These are phyloP conservation scores for Fistularia tabacaria DNA, from an alignment of 2,797 vertebrate species.

Conservation along the genomic window DNA sequence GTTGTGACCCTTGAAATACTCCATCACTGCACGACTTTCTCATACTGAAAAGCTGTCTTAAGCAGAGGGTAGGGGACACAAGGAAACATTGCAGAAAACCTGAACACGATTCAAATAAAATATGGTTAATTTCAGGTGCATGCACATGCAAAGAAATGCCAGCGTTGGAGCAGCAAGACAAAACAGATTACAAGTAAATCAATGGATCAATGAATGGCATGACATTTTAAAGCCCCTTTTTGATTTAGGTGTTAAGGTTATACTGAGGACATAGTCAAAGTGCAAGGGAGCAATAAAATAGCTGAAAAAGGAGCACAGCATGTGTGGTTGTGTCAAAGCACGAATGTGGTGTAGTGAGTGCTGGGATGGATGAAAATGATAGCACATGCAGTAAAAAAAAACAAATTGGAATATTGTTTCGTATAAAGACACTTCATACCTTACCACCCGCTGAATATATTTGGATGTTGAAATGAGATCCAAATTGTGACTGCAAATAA, in stretches of 20 bases:
- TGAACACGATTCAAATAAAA: not conserved
- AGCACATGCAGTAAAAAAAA: constrained; percentile 25
- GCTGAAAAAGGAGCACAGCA: not conserved
- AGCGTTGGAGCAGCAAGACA: no score
- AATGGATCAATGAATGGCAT: constrained; percentile 44
- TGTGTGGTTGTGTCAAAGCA: no score
- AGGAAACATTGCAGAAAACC: not conserved
- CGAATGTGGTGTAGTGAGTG: not conserved
- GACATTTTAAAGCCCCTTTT: constrained; percentile 22
- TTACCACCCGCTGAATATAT: constrained; percentile 57
- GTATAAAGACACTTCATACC: constrained; percentile 54
- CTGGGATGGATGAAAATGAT: not conserved
- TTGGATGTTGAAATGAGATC: constrained; percentile 63
- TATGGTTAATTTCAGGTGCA: not conserved
- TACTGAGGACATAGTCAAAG: constrained; percentile 8
- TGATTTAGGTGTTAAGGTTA: constrained; percentile 30
- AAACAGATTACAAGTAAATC: constrained; percentile 28
- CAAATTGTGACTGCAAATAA: constrained; percentile 62
- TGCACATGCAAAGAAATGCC: no score
- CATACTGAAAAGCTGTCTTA: constrained; percentile 7
- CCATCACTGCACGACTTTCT: constrained; percentile 33
- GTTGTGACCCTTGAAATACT: constrained; percentile 40
- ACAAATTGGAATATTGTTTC: constrained; percentile 41
- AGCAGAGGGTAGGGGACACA: not conserved
- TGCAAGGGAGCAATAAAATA: constrained; percentile 22